Evolutionary conservation across 1,140 invertebrate genomes (phyloP).

Genomic region (Trichonephila clavipes): DNA sequence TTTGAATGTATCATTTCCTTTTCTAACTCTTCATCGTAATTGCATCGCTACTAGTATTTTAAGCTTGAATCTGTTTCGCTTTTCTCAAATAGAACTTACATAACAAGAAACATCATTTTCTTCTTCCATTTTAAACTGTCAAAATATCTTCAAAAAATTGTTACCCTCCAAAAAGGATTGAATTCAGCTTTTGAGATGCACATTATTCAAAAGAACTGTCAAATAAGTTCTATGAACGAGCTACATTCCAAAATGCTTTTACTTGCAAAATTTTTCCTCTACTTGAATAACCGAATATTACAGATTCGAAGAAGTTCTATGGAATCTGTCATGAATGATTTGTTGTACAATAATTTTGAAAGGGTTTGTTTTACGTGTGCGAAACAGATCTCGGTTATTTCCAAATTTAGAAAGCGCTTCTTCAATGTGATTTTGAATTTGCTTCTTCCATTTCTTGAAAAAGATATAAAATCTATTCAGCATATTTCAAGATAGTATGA

Average conservation of each 20-base stretch:
- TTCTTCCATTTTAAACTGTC: neutral
- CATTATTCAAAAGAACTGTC: constrained; percentile 50
- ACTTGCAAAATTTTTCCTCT: neutral
- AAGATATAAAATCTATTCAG: neutral
- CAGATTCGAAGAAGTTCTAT: neutral
- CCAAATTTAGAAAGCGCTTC: neutral
- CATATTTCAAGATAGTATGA: neutral
- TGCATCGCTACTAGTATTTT: too few species aligned
- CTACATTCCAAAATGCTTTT: neutral
- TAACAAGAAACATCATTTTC: neutral
- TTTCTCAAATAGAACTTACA: neutral
- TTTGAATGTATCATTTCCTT: too few species aligned
- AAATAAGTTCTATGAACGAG: neutral
- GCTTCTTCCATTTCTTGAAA: neutral
- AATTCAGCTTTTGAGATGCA: neutral
- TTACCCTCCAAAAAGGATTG: neutral
- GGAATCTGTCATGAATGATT: neutral
- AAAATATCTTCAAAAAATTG: neutral
- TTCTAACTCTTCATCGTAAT: too few species aligned
- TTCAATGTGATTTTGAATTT: neutral
- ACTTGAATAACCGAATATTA: neutral
- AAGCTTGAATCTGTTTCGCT: too few species aligned
- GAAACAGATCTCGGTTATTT: constrained; percentile 13
- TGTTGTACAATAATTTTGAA: constrained; percentile 5
- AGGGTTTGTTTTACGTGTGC: neutral